Percentiles rank a stretch among this genome's conserved stretches.
Evolutionary conservation across 2,113 vertebrate species (phyloP).

Genomic region (Melanerpes formicivorus): DNA sequence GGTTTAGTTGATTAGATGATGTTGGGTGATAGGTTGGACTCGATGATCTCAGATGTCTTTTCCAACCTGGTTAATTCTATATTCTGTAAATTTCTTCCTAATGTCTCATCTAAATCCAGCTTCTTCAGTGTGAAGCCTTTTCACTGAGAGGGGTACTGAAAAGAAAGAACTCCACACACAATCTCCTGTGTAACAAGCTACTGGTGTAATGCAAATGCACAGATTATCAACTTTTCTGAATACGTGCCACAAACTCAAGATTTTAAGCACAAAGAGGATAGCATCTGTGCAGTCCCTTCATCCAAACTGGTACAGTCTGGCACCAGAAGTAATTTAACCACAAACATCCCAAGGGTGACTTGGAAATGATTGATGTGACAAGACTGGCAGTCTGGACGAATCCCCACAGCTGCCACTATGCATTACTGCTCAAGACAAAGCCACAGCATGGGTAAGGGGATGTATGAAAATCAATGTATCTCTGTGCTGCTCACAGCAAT

Average conservation of each 20-base stretch:
- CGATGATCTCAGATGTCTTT: too few species aligned
- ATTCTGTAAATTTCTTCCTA: too few species aligned
- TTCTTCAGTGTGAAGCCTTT: not conserved
- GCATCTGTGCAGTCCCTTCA: not conserved
- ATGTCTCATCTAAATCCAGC: too few species aligned
- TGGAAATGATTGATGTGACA: constrained; percentile 7
- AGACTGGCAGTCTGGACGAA: constrained; percentile 10
- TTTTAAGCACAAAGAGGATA: not conserved
- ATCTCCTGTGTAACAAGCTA: not conserved
- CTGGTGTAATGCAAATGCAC: not conserved
- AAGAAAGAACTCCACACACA: not conserved
- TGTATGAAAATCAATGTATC: not conserved
- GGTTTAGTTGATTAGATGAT: too few species aligned
- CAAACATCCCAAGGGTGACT: not conserved
- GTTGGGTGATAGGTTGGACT: too few species aligned
- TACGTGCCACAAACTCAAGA: not conserved
- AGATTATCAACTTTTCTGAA: not conserved
- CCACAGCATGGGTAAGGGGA: not conserved
- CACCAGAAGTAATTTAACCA: constrained; percentile 19
- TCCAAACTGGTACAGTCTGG: not conserved
- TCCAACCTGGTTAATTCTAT: too few species aligned
- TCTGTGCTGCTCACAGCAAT: not conserved
- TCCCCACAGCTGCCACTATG: not conserved
- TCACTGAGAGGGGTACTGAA: not conserved
- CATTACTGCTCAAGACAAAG: not conserved